Evolutionary conservation across 2,797 vertebrate genomes (phyloP), one percentile per base, ranked within the genome.

Genomic region (Anas bernieri): DNA sequence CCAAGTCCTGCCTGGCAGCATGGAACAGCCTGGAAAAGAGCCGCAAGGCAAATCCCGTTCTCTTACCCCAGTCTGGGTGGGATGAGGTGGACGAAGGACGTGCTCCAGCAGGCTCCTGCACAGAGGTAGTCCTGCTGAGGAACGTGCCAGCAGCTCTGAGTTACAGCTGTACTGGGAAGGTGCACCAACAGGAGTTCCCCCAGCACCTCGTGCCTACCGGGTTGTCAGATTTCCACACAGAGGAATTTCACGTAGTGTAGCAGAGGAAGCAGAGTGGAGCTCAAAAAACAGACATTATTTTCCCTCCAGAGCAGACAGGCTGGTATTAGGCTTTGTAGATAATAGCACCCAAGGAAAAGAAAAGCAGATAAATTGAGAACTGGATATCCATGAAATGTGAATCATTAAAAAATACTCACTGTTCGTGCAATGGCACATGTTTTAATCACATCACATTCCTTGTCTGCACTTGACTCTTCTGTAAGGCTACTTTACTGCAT

Each of bases 371-470:
- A 87, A 83, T 26, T 79, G 63, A 82, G 85, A 87, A 54, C 61
- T 79, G 61, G 76, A 52, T 90, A 88, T 48, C 87, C 75, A 77
- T 37, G 10, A 94, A 90, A 96, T 33, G 39, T 56, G 67, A 83
- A 52, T 67, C 35, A 59, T 73, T 92, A 72, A 66, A 75, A 93
- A 93, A 61, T 80, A 94, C 41, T 84, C 88, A 67, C 61, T 72
- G 79, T 61, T 91, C 61, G 7, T 91, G 45, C 54, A 67, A 55
- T 56, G 43, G 56, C 73, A 66, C 3, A 68, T 92, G 2, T 86
- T 87, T 96, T 80, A 92, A 94, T 87, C 81, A 84, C 56, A 77
- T 61, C 35, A 41, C 35, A 35, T 89, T 93, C 79, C 63, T 90
- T 11, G 1, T 41, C 76, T 92, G 73, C 48, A 55, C 69, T 92